Evolutionary conservation across 1,140 invertebrate species (phyloP), one percentile per base, ranked within the genome.

Genomic region (silkworm (Bombyx mori)): DNA sequence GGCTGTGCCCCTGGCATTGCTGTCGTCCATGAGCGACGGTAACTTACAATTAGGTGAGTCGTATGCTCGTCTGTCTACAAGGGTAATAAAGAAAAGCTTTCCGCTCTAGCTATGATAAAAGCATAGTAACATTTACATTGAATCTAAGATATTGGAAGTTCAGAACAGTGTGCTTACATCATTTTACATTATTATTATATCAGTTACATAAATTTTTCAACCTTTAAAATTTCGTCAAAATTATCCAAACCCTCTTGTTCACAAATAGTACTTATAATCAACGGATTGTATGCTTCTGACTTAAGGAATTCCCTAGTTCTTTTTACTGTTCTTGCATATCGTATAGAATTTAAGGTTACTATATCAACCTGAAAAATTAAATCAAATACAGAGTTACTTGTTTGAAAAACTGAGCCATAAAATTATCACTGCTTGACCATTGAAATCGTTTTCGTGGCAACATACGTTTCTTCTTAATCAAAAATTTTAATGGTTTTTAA

Each of bases 241-340:
- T 73, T 68, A 44, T 70, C 65, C 35, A 73, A 52, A 2, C 71
- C 71, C 54, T 68, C 62, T 61, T 70, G 65, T 12, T 73, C 71
- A 43, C 68, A 68, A 42, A 73, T 68, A 8, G 62, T 57, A 12
- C 60, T 61, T 3, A 73, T 45, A 7, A 70, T 45, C 9, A 70
- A 51, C 1, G 68, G 67, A 10, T 26, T 48, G 12, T 51, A 45
- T 10, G 10, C 5, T 12, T n/a, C 9, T 2, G 54, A 54, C 42
- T 52, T 45, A 54, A 67, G 66, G 10, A 65, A 45, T 5, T 48
- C 47, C 46, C 50, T 64, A 7, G 65, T 46, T 52, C 18, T 60
- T 10, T 58, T 22, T 8, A 66, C 1, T 7, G 62, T 68, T 0
- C 8, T 50, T 43, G 68, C 8, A 10, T 54, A 42, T 8, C 68